Base-by-base conservation (phyloP, 1,140 invertebrate genomes). In the Nasonia longicornis region DNA sequence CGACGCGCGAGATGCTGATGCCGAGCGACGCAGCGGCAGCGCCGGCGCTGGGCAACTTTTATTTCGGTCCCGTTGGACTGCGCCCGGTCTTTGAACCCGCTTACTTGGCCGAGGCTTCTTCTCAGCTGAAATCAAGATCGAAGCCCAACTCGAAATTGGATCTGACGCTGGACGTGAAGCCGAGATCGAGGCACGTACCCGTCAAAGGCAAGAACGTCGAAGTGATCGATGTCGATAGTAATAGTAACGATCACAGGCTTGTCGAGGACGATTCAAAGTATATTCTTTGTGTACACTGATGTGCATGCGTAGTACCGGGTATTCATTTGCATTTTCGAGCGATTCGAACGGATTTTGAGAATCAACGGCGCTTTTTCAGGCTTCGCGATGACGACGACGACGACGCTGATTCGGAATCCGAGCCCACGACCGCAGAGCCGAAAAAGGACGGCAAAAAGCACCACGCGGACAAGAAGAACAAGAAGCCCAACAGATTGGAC, bases 21-120 rank as follows among this genome's bases (percentile, higher is more conserved):
- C 2, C 75, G n/a, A 6, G 22, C 16, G 58, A 10, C 22, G 16
- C 31, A 20, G 11, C 72, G 0, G 67, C 31, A 58, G 20, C 29
- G 0, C 26, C 72, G 12, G 38, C 31, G 26, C 8, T 67, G 73
- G 67, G 70, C 2, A 77, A 77, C 22, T 72, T 81, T 38, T 81
- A 72, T 45, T 81, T 72, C 22, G 48, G 26, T 45, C 75, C 74
- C 2, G 31, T 48, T 20, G 66, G 38, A 0, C n/a, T 81, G 3
- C 64, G 38, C 2, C 20, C 64, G 42, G 11, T 71, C 2, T 76
- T 70, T 31, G 64, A 70, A 22, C 74, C 80, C 6, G 52, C 16
- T 16, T 64, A 69, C 22, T 12, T 29, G 3, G 26, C 35, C 3
- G 26, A 10, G 3, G 8, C n/a, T 4, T 14, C 48, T 11, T 14